Evolutionary conservation across 2,113 vertebrate genomes (phyloP), one percentile per base, ranked within the genome.

Genomic region (Cariama cristata): DNA sequence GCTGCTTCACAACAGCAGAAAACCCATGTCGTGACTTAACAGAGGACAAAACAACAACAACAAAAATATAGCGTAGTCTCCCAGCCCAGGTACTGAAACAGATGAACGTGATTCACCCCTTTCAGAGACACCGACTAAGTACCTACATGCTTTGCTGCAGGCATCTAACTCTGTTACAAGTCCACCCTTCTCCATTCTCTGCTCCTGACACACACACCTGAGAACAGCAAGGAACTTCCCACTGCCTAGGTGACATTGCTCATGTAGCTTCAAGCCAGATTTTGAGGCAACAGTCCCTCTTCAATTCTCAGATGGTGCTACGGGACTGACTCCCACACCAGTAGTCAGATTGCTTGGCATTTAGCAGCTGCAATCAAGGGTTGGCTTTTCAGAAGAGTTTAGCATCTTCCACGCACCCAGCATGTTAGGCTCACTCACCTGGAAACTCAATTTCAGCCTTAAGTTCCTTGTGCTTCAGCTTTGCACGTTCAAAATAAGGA

Each of bases 321-420:
- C 0, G 0, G 40, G 33, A 8, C 21, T 3, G 8, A 22, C 3
- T 33, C 56, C 47, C 60, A 10, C 5, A 1, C 35, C 40, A 17
- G 20, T 1, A 22, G 30, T 35, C 33, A 47, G 56, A 24, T 20
- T 50, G 38, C 79, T 16, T 12, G 4, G 73, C 45, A 53, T 11
- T 63, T 6, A 6, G 9, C 53, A 64, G 62, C 62, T 56, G 26
- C 3, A 8, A 1, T 8, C 66, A 38, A 28, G 35, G 8, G 12
- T 2, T 50, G 81, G 27, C 22, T 82, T 75, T 66, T 59, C 79
- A 27, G 28, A 45, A 72, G n/a, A 58, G 45, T 16, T 62, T 15
- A 38, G 40, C 44, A n/a, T 42, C 84, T 50, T 7, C 56, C 63
- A 55, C 27, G 16, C 45, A 6, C 28, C 24, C 58, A 38, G 44